Base-by-base conservation (phyloP, 1,140 invertebrate genomes). In the Melanaphis sacchari region DNA sequence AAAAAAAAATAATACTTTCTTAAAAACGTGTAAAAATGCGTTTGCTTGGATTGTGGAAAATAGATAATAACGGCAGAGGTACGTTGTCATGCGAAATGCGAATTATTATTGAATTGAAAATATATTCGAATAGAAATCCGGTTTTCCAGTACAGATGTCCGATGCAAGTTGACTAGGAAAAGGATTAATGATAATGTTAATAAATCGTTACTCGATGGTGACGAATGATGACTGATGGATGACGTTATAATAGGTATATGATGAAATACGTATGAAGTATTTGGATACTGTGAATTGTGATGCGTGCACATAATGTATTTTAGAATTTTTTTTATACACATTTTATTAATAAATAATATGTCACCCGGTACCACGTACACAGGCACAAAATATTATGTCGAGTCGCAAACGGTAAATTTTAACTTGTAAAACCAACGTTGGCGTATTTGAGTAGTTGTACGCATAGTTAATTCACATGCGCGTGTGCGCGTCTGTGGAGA, bases 391-490 rank as follows among this genome's bases (percentile, higher is more conserved):
- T 36, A 76, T 76, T 76, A 76, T 76, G 59, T 76, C 59, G 31
- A 76, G 82, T 84, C 82, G 82, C 82, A 41, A 40, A 82, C 36
- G 22, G 81, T 82, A 38, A 38, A 82, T 82, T 40, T 82, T 24
- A 40, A 84, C 82, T 84, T 84, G 22, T 41, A 40, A 84, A 84
- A 84, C 82, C 26, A 84, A 40, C 82, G 82, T 84, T 84, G 82
- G 38, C 38, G 82, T 84, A 40, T 40, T 40, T 26, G 82, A 84
- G 38, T 26, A 84, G 24, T 84, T 40, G n/a, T n/a, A n/a, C n/a
- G n/a, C n/a, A n/a, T n/a, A 11, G 82, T 84, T 41, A 41, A 11
- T 84, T 84, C 82, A 40, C 24, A 84, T 40, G 38, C 82, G 40
- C 40, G 38, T 84, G 38, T 84, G 22, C 40, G 36, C 40, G 82